Evolutionary conservation across 2,888 invertebrate species (phyloP).

Genomic region (Sicus ferrugineus): DNA sequence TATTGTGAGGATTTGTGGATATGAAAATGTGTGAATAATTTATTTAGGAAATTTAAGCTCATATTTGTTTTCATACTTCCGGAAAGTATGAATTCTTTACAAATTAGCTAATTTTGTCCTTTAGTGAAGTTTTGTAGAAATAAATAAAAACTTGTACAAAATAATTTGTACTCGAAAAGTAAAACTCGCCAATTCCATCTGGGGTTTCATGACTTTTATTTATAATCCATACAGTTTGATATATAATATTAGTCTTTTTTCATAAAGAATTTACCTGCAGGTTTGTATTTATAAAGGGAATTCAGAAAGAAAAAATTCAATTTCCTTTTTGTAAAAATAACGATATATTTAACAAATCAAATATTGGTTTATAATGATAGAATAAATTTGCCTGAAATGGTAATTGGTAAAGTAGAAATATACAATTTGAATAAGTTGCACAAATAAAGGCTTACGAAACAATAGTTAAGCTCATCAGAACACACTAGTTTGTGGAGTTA

Average conservation of each 20-base stretch:
- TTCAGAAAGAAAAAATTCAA: neutral
- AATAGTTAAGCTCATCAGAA: slow-evolving; percentile 2
- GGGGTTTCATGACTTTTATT: too few relatives aligned
- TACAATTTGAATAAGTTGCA: slow-evolving; percentile 20
- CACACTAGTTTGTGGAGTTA: slow-evolving; percentile 20
- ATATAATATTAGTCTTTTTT: too few relatives aligned
- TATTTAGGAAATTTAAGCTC: neutral
- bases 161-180: too few relatives aligned
- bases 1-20: slow-evolving; percentile 73
- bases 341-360: slow-evolving; percentile 59
- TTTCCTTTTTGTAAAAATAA: slow-evolving; percentile 51
- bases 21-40: slow-evolving; percentile 57
- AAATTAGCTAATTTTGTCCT: neutral
- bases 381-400: slow-evolving; percentile 11
- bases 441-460: slow-evolving; percentile 2
- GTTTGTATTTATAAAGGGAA: too few relatives aligned
- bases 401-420: slow-evolving; percentile 18
- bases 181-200: too few relatives aligned
- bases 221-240: too few relatives aligned
- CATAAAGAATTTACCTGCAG: too few relatives aligned
- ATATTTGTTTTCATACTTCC: slow-evolving; percentile 1
- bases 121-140: neutral
- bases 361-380: slow-evolving; percentile 38
- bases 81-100: neutral
- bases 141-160: too few relatives aligned